Evolutionary conservation across 1,140 invertebrate species (phyloP), one percentile per base, ranked within the genome.

Genomic region (Aradophagus sp.): DNA sequence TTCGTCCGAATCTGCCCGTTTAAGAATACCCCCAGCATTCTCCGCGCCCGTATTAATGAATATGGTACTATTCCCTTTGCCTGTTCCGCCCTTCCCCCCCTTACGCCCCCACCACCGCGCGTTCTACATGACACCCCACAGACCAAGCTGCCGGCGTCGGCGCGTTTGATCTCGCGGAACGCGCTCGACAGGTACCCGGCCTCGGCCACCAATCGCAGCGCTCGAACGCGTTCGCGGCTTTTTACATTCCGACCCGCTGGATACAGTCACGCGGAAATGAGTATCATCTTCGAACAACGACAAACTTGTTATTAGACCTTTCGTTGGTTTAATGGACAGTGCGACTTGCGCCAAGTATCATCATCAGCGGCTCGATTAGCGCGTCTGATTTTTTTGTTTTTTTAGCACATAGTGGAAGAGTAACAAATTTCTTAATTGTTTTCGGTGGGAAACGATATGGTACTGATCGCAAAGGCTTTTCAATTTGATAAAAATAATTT

Each of bases 71-170:
- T 74, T 69, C 72, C 59, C 73, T 67, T 71, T 13, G 63, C 47
- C 36, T 35, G 47, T 66, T 58, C 65, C 72, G 63, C 61, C 71
- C 68, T 31, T 2, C 23, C 39, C 2, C 4, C 27, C 27, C 27
- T n/a, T 5, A 10, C 27, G 31, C 12, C 26, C 11, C 15, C 8
- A 13, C 35, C 20, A 10, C 23, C 31, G 31, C 41, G 29, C 53
- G 61, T 77, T 68, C 75, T 73, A 75, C 77, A 76, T 78, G 78
- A 81, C 78, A 80, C 79, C 79, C 79, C 77, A 81, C 71, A 74
- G 73, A 77, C 72, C 70, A 72, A 45, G 70, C 72, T 75, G 74
- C 69, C 63, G 67, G 73, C 27, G 79, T 77, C 79, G 79, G 79
- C 76, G 32, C 67, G 74, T 81, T 81, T 81, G 77, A 81, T 81